phyloP scores from a whole-genome alignment of 2,797 vertebrate species.

The Aulostomus chinensis region DNA sequence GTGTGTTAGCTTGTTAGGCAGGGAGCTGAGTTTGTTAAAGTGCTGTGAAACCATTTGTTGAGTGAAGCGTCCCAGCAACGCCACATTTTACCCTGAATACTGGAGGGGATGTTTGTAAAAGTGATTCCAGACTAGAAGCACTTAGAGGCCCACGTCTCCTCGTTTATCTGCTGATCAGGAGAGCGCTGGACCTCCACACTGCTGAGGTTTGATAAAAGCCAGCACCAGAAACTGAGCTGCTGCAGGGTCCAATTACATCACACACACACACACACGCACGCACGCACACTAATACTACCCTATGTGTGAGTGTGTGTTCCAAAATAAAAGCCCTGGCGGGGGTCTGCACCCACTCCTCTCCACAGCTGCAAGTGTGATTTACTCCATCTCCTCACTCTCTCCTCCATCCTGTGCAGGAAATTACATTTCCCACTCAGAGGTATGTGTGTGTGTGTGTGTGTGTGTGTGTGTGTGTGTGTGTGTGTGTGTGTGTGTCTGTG shows the following conservation, averaged over 20 bases:
- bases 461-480: slow-evolving; percentile 30
- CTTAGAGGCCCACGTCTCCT: slow-evolving; percentile 14
- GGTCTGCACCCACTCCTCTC: slow-evolving; percentile 36
- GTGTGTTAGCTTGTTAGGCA: no score
- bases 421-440: slow-evolving; percentile 60
- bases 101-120: slow-evolving; percentile 14
- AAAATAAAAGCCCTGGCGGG: slow-evolving; percentile 47
- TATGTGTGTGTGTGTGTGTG: slow-evolving; percentile 26
- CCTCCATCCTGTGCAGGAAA: slow-evolving; percentile 61
- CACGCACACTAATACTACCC: not conserved
- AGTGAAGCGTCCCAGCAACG: no score
- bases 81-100: not conserved
- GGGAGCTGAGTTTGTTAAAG: no score
- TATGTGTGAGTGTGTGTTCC: slow-evolving; percentile 26
- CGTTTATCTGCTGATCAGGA: slow-evolving; percentile 34
- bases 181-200: slow-evolving; percentile 10
- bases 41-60: no score
- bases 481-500: slow-evolving; percentile 33
- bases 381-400: slow-evolving; percentile 41
- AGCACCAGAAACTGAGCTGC: no score
- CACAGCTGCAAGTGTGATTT: slow-evolving; percentile 76
- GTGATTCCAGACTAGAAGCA: slow-evolving; percentile 27
- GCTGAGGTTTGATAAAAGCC: slow-evolving; percentile 35
- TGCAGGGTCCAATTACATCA: no score
- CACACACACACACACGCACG: slow-evolving; percentile 3